Evolutionary conservation across 2,113 vertebrate genomes (phyloP), one percentile per base, ranked within the genome.

Genomic region (Pelodiscus sinensis): DNA sequence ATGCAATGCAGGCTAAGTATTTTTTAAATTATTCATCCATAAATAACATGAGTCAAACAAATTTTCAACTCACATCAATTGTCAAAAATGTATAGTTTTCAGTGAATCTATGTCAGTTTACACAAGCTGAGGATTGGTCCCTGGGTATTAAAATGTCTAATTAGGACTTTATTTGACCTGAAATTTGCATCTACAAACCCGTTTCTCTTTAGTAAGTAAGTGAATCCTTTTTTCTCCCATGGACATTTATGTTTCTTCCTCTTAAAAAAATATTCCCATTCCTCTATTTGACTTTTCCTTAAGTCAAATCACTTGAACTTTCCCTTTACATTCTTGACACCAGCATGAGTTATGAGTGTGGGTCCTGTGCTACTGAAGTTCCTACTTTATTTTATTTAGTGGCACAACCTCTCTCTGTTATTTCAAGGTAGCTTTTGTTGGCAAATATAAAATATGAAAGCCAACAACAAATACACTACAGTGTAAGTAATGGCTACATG

Each of bases 381-480:
- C 73, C 73, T 50, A 25, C 24, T 60, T n/a, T 31, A 85, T 75
- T 44, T 31, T 38, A 55, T 29, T 79, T 15, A 82, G 15, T n/a
- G 79, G 82, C 25, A 2, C 16, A 81, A 82, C 16, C 54, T 22
- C 27, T 22, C 51, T 77, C 38, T 10, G 24, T 78, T 62, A 79
- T 24, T 83, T 79, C 91, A 90, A 21, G 3, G 4, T n/a, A 78
- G 16, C 58, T 89, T 94, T 92, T 80, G 10, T 25, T 89, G 22
- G 56, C 52, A 95, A 84, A 86, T 73, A 77, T 58, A 22, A 79
- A 35, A 86, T 90, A 84, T 58, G 90, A 84, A 75, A 94, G 92
- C 79, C 27, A 77, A 2, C 9, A 82, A 60, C 10, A 56, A 81
- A 16, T 0, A 0, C 22, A 56, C 3, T 22, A 21, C 2, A 62